Conservation (phyloP, 1,140 invertebrate species). For the Antheraea pernyi region DNA sequence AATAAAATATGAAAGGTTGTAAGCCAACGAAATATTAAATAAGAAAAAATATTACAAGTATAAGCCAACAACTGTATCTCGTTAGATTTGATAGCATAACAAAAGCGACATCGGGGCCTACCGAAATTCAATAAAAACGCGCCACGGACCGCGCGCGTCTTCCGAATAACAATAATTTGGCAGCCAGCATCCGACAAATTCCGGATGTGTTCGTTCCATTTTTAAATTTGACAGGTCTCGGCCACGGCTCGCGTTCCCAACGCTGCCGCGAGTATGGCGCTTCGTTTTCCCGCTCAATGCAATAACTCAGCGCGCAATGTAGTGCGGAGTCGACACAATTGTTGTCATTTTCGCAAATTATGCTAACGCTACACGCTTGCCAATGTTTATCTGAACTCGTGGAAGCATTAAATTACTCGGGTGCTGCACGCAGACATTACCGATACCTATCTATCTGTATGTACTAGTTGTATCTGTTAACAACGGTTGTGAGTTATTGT, state of each 20-base stretch:
- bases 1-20: neutral
- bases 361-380: conserved; percentile 55
- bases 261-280: neutral
- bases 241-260: conserved; percentile 13
- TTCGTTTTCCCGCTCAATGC: conserved; percentile 40
- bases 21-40: neutral
- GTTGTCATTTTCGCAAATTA: conserved; percentile 71
- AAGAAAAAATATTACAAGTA: conserved; percentile 7
- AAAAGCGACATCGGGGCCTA: conserved; percentile 59
- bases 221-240: conserved; percentile 75
- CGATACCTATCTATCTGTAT: conserved; percentile 5
- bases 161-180: conserved; percentile 76
- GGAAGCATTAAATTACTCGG: conserved; percentile 56
- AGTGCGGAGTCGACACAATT: conserved; percentile 59
- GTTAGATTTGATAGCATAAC: conserved; percentile 61
- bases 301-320: conserved; percentile 67
- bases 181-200: conserved; percentile 66
- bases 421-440: conserved; percentile 36
- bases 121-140: conserved; percentile 71
- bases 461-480: neutral
- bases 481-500: neutral
- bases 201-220: conserved; percentile 70
- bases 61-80: conserved; percentile 1
- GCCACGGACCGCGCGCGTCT: conserved; percentile 44
- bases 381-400: conserved; percentile 60